Percentiles rank a stretch among this genome's conserved stretches.
phyloP scores from a whole-genome alignment of 2,113 vertebrate genomes.

The Salvelinus sp. region DNA sequence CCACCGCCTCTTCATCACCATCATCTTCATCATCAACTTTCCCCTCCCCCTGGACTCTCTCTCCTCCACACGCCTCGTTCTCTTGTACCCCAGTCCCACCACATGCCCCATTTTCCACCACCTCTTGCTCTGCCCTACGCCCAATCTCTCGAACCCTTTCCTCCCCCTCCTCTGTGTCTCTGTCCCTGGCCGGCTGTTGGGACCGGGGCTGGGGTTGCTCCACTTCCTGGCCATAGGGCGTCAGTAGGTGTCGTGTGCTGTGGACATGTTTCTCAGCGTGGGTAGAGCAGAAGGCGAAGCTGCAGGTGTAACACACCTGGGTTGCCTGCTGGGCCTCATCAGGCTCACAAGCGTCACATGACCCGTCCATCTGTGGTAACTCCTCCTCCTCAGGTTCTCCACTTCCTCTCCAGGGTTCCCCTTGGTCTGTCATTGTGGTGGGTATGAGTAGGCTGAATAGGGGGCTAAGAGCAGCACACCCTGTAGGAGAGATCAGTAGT shows the following conservation, averaged over 20 bases:
- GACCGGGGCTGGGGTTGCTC: constrained; percentile 16
- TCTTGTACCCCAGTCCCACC: too few species aligned
- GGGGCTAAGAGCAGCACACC: constrained; percentile 21
- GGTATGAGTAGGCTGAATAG: too few species aligned
- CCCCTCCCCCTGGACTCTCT: constrained; percentile 4
- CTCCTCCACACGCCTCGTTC: not conserved
- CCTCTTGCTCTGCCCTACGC: not conserved
- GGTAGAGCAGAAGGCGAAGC: constrained; percentile 79
- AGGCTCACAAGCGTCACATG: constrained; percentile 85
- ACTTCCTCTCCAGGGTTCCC: constrained; percentile 39
- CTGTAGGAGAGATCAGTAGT: constrained; percentile 36
- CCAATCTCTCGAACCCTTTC: not conserved
- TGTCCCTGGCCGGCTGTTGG: not conserved
- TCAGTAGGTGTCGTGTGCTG: constrained; percentile 67
- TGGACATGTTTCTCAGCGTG: constrained; percentile 76
- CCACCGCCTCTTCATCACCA: constrained; percentile 5
- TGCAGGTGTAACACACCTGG: constrained; percentile 75
- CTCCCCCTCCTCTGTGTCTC: not conserved
- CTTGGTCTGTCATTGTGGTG: constrained; percentile 57
- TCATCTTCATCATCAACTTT: constrained; percentile 15
- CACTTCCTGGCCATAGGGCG: constrained; percentile 56
- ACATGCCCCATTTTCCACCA: not conserved
- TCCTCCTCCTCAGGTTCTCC: constrained; percentile 60
- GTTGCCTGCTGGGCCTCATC: constrained; percentile 78
- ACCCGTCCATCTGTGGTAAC: constrained; percentile 78